A percentile compares a stretch with the other conserved stretches of the same genome.
phyloP scores from a whole-genome alignment of 2,113 vertebrate genomes.

The Tragelaphus scriptus region DNA sequence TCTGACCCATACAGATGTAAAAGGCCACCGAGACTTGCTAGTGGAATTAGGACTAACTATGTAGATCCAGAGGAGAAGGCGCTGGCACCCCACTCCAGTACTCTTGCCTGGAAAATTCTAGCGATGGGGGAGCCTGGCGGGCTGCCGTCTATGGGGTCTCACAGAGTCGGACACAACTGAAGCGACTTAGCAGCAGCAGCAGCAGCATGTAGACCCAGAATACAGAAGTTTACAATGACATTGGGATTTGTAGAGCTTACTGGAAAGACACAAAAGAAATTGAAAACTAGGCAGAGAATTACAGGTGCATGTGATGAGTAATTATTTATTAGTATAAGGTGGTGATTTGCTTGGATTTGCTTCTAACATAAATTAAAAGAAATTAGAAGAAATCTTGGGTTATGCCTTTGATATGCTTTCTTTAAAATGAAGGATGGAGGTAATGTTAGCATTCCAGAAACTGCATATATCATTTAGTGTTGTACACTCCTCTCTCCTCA shows the following conservation, averaged over 20 bases:
- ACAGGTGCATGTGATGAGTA: neutral
- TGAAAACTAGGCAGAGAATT: neutral
- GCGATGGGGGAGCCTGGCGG: too few relatives aligned
- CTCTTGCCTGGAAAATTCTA: too few relatives aligned
- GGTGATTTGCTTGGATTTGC: neutral
- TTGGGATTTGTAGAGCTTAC: neutral
- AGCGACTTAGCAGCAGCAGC: too few relatives aligned
- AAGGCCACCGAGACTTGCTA: neutral
- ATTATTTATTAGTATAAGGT: neutral
- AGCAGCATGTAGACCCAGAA: neutral
- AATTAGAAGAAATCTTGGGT: neutral
- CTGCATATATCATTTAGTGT: neutral
- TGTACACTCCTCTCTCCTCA: neutral
- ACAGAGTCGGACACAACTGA: too few relatives aligned
- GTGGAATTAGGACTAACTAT: neutral
- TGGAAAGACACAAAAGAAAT: neutral
- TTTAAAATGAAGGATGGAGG: neutral
- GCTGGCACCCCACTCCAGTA: too few relatives aligned
- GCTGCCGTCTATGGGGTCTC: too few relatives aligned
- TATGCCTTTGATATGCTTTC: neutral
- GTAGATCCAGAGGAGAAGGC: neutral
- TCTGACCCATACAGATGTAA: neutral
- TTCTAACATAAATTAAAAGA: neutral
- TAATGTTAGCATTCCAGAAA: neutral
- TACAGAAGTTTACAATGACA: neutral